Percentiles rank a stretch among this genome's conserved stretches.
phyloP scores from a whole-genome alignment of 2,113 vertebrate species.

The Chloebia gouldiae region DNA sequence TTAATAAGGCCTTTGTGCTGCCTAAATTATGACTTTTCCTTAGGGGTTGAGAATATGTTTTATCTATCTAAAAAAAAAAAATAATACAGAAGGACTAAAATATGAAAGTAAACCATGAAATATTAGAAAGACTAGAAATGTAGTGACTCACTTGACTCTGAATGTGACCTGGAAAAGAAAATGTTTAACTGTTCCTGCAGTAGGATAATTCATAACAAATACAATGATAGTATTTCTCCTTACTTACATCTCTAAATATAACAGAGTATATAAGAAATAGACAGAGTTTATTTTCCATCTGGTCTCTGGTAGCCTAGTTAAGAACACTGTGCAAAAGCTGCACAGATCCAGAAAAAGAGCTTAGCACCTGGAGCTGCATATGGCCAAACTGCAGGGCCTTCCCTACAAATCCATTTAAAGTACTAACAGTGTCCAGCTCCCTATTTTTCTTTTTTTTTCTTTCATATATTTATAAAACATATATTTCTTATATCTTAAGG shows the following conservation, averaged over 20 bases:
- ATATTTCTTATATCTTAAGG: background rate
- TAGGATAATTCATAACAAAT: background rate
- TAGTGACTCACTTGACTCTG: background rate
- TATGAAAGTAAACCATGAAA: background rate
- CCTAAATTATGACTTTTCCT: background rate
- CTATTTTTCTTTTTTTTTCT: background rate
- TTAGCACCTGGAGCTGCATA: background rate
- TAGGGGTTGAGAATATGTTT: background rate
- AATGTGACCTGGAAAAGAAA: background rate
- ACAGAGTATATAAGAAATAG: background rate
- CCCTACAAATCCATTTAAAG: background rate
- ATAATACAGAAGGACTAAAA: background rate
- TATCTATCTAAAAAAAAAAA: background rate
- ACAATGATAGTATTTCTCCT: background rate
- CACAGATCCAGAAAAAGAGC: background rate
- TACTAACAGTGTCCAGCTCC: background rate
- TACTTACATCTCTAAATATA: background rate
- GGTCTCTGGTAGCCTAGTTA: background rate
- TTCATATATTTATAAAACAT: background rate
- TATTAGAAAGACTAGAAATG: background rate
- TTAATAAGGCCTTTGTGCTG: background rate
- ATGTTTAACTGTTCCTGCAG: background rate
- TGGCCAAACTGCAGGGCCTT: background rate
- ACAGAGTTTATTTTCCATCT: background rate
- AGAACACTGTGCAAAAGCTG: background rate